Conservation (phyloP, 2,797 vertebrate genomes). For the Anabacerthia variegaticeps region DNA sequence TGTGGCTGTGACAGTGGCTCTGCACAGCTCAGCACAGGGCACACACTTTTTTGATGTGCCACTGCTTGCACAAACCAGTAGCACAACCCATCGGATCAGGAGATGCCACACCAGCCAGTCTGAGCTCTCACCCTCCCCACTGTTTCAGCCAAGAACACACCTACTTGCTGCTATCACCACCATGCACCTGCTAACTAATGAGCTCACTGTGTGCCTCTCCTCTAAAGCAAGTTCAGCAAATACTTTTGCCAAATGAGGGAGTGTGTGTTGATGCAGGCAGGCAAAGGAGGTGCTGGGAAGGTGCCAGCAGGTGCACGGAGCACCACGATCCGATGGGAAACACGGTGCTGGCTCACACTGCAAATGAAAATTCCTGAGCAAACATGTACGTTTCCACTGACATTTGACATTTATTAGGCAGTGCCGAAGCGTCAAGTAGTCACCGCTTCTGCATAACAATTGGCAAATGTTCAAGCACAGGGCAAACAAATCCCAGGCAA, state of each 20-base stretch:
- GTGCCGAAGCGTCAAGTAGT: not conserved
- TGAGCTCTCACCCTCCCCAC: not conserved
- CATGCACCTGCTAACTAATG: not conserved
- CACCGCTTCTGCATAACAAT: not conserved
- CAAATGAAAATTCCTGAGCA: not conserved
- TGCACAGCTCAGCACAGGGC: not conserved
- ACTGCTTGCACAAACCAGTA: not conserved
- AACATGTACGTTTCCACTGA: not conserved
- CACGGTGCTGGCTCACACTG: not conserved
- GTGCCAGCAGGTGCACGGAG: not conserved
- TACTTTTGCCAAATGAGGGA: not conserved
- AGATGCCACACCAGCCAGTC: not conserved
- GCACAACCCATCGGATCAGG: not conserved
- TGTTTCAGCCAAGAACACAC: not conserved
- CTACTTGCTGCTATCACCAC: not conserved
- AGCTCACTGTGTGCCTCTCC: not conserved
- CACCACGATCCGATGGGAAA: not conserved
- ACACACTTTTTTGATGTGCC: not conserved
- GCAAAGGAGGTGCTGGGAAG: not conserved
- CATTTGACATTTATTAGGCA: not conserved
- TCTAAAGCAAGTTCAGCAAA: not conserved
- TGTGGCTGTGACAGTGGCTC: not conserved
- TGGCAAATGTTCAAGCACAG: not conserved
- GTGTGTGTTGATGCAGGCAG: not conserved
- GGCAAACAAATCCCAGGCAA: not conserved